Evolutionary conservation across 2,888 invertebrate species (phyloP).

Genomic region (Pandemis cinnamomeana): DNA sequence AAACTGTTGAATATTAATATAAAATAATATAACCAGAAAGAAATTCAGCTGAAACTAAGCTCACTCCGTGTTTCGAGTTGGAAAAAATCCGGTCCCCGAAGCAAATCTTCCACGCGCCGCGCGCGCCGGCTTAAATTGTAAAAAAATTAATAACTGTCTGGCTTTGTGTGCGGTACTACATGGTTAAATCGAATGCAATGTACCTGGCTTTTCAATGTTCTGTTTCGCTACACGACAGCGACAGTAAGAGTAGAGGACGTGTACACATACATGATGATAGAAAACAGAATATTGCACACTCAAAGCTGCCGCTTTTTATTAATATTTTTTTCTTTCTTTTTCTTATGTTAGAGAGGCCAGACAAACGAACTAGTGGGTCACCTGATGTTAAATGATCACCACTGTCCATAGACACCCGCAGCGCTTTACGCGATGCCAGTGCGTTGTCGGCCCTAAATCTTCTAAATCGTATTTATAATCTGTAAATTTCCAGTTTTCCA

Average conservation of each 20-base stretch:
- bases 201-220: conserved; percentile 28
- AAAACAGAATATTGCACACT: conserved; percentile 27
- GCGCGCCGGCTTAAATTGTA: conserved; percentile 46
- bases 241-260: background rate
- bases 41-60: conserved; percentile 61
- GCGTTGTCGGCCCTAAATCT: no score
- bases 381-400: no score
- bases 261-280: background rate
- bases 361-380: no score
- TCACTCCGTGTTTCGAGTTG: conserved; percentile 54
- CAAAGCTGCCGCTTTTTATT: background rate
- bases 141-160: conserved; percentile 47
- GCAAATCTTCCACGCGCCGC: conserved; percentile 45
- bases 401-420: no score
- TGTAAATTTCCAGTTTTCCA: no score
- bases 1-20: conserved; percentile 80
- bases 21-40: conserved; percentile 70
- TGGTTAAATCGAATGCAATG: conserved; percentile 26
- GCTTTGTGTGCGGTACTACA: conserved; percentile 34
- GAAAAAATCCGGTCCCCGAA: conserved; percentile 51
- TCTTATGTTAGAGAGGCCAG: no score
- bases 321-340: no score
- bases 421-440: no score
- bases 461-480: no score
- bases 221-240: conserved; percentile 16